phyloP scores from a whole-genome alignment of 2,888 invertebrate genomes.

The Bellardia bayeri region DNA sequence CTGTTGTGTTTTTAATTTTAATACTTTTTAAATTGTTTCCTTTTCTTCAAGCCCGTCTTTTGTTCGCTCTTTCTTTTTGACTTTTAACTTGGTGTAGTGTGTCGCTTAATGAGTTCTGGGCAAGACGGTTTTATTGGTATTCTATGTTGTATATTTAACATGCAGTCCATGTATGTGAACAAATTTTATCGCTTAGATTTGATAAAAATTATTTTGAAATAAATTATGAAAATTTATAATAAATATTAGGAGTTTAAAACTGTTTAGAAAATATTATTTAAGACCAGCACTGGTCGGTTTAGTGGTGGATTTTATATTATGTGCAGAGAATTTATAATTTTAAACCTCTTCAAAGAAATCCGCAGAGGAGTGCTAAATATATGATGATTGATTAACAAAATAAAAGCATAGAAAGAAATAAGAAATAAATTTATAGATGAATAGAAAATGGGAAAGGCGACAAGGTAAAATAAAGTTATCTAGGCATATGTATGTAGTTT shows the following conservation, averaged over 20 bases:
- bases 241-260: conserved; percentile 9
- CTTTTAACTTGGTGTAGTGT: not conserved
- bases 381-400: not conserved
- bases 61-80: not conserved
- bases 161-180: conserved; percentile 28
- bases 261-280: not conserved
- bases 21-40: conserved; percentile 40
- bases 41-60: not conserved
- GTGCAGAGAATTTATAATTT: conserved; percentile 11
- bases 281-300: not conserved
- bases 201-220: conserved; percentile 21
- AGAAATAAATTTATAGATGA: no score
- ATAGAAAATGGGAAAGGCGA: no score
- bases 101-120: conserved; percentile 44
- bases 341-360: not conserved
- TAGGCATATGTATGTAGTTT: no score
- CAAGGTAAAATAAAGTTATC: no score
- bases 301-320: not conserved
- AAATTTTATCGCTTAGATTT: conserved; percentile 27
- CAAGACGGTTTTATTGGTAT: conserved; percentile 10
- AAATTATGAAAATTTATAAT: conserved; percentile 9
- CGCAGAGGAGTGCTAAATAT: not conserved
- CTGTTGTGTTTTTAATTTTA: conserved; percentile 41
- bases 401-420: not conserved
- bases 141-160: conserved; percentile 1